A percentile compares a stretch with the other conserved stretches of the same genome.
Conservation (phyloP, 92 coral and sea anemone genomes). For the Paramuricea clavata region DNA sequence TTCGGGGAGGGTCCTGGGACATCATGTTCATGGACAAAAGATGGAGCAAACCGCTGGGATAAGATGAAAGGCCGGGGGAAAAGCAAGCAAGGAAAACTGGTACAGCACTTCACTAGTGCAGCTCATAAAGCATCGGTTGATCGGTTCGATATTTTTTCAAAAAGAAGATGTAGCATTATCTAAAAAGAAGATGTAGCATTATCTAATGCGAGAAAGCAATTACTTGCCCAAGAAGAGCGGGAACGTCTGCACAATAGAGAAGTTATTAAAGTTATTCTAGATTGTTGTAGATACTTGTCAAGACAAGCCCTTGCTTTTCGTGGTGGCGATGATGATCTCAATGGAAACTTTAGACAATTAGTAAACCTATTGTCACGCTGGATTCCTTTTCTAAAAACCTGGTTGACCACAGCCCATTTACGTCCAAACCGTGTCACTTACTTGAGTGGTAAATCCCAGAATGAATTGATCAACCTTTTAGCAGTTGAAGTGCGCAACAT, state of each 20-base stretch:
- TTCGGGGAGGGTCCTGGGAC: too few species aligned
- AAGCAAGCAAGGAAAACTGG: too few species aligned
- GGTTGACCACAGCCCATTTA: too few species aligned
- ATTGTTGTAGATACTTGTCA: constrained; percentile 10
- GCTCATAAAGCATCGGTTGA: too few species aligned
- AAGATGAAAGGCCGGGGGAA: too few species aligned
- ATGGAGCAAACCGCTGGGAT: too few species aligned
- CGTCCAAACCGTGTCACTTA: too few species aligned
- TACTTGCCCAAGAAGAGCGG: not conserved
- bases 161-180: too few species aligned
- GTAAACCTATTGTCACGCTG: constrained; percentile 15
- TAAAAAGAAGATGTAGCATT: constrained; percentile 1
- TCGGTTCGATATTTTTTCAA: too few species aligned
- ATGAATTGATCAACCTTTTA: constrained; percentile 2
- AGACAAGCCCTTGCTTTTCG: not conserved
- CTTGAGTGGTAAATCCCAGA: not conserved
- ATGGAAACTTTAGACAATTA: constrained; percentile 14
- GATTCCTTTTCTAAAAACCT: constrained; percentile 3
- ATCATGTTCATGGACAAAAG: too few species aligned
- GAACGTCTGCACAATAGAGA: constrained; percentile 26
- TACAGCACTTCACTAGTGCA: too few species aligned
- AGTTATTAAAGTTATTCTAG: not conserved
- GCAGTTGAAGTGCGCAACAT: not conserved
- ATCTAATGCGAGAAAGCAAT: not conserved
- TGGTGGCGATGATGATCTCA: not conserved